Conservation (phyloP, 2,797 vertebrate species). For the Enteromius afrohamiltoni region DNA sequence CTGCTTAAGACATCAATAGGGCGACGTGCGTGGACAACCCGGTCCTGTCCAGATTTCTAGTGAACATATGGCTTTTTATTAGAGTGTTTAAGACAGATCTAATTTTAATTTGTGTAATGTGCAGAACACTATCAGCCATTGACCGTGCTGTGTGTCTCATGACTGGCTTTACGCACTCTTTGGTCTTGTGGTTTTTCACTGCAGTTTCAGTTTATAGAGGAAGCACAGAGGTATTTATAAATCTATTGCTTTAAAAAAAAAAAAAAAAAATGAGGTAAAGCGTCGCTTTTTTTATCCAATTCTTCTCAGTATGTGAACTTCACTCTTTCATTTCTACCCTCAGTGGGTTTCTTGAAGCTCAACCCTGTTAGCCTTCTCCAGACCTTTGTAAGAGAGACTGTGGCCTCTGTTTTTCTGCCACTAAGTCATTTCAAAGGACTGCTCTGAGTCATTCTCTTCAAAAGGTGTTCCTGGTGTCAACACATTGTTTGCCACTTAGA, state of each 20-base stretch:
- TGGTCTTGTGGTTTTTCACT: slow-evolving; percentile 78
- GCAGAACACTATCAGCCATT: slow-evolving; percentile 78
- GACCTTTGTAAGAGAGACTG: slow-evolving; percentile 65
- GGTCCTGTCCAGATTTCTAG: slow-evolving; percentile 4
- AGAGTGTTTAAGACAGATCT: slow-evolving; percentile 76
- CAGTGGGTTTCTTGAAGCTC: slow-evolving; percentile 61
- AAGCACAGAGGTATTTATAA: slow-evolving; percentile 64
- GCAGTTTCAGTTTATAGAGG: slow-evolving; percentile 66
- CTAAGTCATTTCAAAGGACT: not conserved
- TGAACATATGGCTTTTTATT: slow-evolving; percentile 68
- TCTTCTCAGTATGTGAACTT: slow-evolving; percentile 70
- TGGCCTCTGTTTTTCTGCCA: slow-evolving; percentile 70
- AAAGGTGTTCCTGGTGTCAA: not conserved
- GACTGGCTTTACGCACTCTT: slow-evolving; percentile 74
- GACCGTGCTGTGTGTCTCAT: slow-evolving; percentile 73
- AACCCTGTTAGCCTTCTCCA: slow-evolving; percentile 70
- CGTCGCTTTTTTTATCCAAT: slow-evolving; percentile 10
- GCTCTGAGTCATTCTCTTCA: not conserved
- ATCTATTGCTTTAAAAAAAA: slow-evolving; percentile 43
- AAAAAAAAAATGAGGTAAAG: not conserved
- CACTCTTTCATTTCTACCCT: slow-evolving; percentile 50
- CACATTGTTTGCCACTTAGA: not conserved
- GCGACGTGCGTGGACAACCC: slow-evolving; percentile 54
- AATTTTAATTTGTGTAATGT: slow-evolving; percentile 77
- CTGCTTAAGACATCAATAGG: slow-evolving; percentile 56